These are phyloP conservation scores for Ophion slaviceki DNA, from an alignment of 2,888 invertebrate species.

Conservation along the genomic window DNA sequence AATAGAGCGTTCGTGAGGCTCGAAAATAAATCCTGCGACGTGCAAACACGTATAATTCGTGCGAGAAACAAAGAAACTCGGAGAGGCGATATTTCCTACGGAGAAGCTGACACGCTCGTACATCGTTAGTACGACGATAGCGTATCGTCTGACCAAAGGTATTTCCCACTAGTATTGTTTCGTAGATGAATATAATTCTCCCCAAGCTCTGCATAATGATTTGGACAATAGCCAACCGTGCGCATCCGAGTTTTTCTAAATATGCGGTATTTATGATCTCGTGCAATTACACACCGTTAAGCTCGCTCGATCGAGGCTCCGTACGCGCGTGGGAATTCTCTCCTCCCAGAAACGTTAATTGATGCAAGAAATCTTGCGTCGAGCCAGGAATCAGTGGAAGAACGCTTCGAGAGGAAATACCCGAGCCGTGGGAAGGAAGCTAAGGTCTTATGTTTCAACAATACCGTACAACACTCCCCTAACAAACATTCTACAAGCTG, in stretches of 20 bases:
- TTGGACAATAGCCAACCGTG: constrained; percentile 7
- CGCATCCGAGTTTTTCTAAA: constrained; percentile 27
- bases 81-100: background rate
- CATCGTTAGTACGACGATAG: background rate
- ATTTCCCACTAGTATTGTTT: constrained; percentile 20
- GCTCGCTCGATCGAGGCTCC: constrained; percentile 50
- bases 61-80: background rate
- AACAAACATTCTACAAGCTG: background rate
- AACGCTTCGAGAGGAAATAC: constrained; percentile 80
- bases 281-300: constrained; percentile 58
- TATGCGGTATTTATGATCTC: constrained; percentile 57
- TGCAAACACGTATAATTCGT: background rate
- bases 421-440: constrained; percentile 79
- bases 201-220: constrained; percentile 7
- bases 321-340: constrained; percentile 79
- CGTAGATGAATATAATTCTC: background rate
- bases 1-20: constrained; percentile 1
- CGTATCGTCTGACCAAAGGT: constrained; percentile 29
- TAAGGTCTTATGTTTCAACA: constrained; percentile 75
- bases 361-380: constrained; percentile 80
- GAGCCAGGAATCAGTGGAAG: constrained; percentile 78
- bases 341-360: constrained; percentile 76
- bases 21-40: background rate
- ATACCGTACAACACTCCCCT: background rate
- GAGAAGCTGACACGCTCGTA: background rate